Evolutionary conservation across 2,888 invertebrate species (phyloP), one percentile per base, ranked within the genome.

Genomic region (Volucella zonaria): DNA sequence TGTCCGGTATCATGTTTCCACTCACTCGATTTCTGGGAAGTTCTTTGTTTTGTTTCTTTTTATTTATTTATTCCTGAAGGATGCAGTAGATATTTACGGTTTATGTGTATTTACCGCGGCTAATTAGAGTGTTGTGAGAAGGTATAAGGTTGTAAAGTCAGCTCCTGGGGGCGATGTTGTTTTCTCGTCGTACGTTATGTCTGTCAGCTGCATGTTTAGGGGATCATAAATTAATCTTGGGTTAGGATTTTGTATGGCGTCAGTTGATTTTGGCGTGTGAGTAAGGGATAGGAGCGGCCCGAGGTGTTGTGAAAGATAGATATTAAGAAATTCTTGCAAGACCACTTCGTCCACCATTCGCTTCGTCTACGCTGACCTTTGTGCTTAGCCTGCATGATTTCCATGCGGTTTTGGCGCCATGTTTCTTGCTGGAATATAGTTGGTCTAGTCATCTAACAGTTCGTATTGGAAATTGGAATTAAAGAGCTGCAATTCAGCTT

Each of bases 11-110:
- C 43, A 52, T 76, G 23, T 66, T 76, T 56, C 42, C 43, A 40
- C 42, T 64, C 45, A 12, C 38, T n/a, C 43, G 54, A 2, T 82
- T 82, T 82, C 49, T 73, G 67, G 64, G 64, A 81, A 75, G 58
- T 18, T 62, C 76, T 64, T 66, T 75, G 49, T 49, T n/a, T 42
- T 10, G n/a, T 31, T n/a, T 64, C n/a, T 15, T 11, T 56, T 12
- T 75, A 18, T 58, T 6, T 18, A n/a, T 58, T 38, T 31, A n/a
- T 8, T 31, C 31, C 18, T 56, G n/a, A 4, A 10, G 15, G 54
- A 47, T 23, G 68, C 12, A 1, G 51, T 77, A 77, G 71, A 82
- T 18, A 67, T 73, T 77, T 68, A 77, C 73, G 52, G 49, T 18
- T 18, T 18, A 18, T 18, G 4, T 67, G 11, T 38, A 67, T 59